Evolutionary conservation across 1,140 invertebrate species (phyloP), one percentile per base, ranked within the genome.

Genomic region (Drosophila bifasciata): DNA sequence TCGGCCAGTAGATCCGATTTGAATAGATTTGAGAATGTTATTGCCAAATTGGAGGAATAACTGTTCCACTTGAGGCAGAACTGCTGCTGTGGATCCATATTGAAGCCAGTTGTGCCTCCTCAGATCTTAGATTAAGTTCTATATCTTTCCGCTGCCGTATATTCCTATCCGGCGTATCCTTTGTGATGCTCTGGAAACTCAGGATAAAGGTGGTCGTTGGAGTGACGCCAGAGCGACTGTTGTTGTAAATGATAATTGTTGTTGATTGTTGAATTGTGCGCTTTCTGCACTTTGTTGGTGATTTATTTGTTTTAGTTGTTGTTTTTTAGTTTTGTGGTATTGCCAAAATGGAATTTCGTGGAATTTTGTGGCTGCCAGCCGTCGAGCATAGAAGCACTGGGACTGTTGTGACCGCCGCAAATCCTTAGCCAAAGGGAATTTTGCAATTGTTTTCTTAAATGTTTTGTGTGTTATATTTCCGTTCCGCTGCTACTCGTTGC

Each of bases 61-160:
- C 96, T 97, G 94, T 96, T 97, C 96, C 96, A 97, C 93, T 97
- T 97, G 80, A 97, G 94, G 93, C 96, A 97, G 92, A 96, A 97
- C 92, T 97, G 96, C 92, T 97, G 96, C 93, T 96, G 96, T 90
- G 95, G 95, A 92, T 92, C 96, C 95, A 94, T 97, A 49, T 77
- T 90, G 74, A 44, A 40, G 41, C 41, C 64, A 55, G 76, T 62
- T 63, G 46, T 56, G 23, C 58, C 49, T 17, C 61, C 63, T 59
- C 19, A 48, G 59, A n/a, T n/a, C n/a, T n/a, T n/a, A n/a, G n/a
- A n/a, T 40, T 61, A 52, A 45, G 51, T 44, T 50, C 49, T 46
- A 15, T 55, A 32, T 4, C 49, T 1, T 15, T 32, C 41, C 44
- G 39, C 28, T 1, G 23, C 36, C 9, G 41, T 45, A 21, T n/a